These are phyloP conservation scores for Platalea minor DNA, from an alignment of 2,797 vertebrate species.

Conservation along the genomic window DNA sequence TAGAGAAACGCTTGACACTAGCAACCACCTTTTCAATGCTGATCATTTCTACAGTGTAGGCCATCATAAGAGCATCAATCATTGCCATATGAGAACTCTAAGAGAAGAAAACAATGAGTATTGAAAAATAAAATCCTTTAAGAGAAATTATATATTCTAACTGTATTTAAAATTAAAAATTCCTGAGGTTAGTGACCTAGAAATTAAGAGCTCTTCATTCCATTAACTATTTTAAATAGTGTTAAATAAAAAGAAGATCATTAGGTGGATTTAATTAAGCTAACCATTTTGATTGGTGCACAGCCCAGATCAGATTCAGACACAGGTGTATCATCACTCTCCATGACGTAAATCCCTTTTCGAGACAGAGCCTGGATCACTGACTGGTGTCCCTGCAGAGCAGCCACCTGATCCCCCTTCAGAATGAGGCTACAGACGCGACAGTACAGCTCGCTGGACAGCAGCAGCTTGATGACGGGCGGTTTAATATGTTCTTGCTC, in stretches of 20 bases:
- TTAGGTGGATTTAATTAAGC: constrained; percentile 64
- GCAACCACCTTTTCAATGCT: constrained; percentile 98
- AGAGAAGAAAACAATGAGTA: neutral
- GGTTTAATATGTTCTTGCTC: constrained; percentile 99
- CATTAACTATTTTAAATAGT: neutral
- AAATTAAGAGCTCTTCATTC: neutral
- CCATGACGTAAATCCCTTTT: constrained; percentile 98
- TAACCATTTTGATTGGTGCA: constrained; percentile 96
- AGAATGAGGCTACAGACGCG: constrained; percentile 95
- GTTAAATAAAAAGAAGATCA: constrained; percentile 40
- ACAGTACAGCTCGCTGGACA: constrained; percentile 95
- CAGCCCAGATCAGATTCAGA: constrained; percentile 87
- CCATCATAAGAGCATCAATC: constrained; percentile 98
- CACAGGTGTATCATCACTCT: constrained; percentile 90
- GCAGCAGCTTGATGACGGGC: constrained; percentile 88
- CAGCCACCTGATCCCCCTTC: constrained; percentile 91
- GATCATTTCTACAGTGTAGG: constrained; percentile 98
- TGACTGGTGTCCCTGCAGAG: constrained; percentile 91
- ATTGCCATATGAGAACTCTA: constrained; percentile 97
- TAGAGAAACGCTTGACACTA: constrained; percentile 95
- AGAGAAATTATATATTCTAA: neutral
- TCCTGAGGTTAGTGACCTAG: neutral
- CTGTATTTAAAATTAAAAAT: neutral
- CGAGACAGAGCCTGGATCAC: constrained; percentile 93
- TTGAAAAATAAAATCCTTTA: neutral